Conservation (phyloP, 1,140 invertebrate species). For the Dufourea novaeangliae region DNA sequence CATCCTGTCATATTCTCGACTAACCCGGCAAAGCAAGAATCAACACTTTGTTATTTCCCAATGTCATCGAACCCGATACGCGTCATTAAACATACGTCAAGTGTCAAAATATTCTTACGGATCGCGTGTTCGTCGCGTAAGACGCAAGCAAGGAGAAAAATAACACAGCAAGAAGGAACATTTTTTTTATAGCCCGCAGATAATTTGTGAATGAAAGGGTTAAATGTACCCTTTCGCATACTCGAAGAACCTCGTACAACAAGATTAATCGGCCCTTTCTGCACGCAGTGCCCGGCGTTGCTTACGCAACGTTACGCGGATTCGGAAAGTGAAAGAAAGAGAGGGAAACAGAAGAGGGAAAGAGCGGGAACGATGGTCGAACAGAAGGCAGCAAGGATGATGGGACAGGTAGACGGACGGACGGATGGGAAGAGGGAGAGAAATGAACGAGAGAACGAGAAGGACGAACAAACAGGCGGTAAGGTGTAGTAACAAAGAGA, state of each 20-base stretch:
- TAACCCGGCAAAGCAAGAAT: constrained; percentile 58
- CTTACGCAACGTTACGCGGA: constrained; percentile 61
- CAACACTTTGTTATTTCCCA: too few relatives aligned
- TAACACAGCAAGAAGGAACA: too few relatives aligned
- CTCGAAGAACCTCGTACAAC: constrained; percentile 54
- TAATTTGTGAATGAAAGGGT: too few relatives aligned
- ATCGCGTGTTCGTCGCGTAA: too few relatives aligned
- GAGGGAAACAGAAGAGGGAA: constrained; percentile 39
- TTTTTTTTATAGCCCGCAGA: too few relatives aligned
- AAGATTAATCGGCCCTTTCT: constrained; percentile 64
- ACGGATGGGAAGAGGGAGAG: background rate
- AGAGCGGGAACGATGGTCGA: constrained; percentile 43
- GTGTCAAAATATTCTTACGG: too few relatives aligned
- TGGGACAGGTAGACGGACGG: background rate
- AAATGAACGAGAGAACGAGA: constrained; percentile 6
- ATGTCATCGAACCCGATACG: too few relatives aligned
- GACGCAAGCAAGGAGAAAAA: too few relatives aligned
- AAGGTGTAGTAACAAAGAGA: background rate
- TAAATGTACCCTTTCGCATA: constrained; percentile 58
- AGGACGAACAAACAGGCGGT: too few relatives aligned
- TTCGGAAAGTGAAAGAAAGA: constrained; percentile 41
- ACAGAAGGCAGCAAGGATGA: background rate
- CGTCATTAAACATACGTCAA: too few relatives aligned
- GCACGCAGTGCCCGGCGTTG: constrained; percentile 43
- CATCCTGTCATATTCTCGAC: constrained; percentile 58